Conservation (phyloP, 2,888 invertebrate genomes). For the Allophyes oxyacanthae region DNA sequence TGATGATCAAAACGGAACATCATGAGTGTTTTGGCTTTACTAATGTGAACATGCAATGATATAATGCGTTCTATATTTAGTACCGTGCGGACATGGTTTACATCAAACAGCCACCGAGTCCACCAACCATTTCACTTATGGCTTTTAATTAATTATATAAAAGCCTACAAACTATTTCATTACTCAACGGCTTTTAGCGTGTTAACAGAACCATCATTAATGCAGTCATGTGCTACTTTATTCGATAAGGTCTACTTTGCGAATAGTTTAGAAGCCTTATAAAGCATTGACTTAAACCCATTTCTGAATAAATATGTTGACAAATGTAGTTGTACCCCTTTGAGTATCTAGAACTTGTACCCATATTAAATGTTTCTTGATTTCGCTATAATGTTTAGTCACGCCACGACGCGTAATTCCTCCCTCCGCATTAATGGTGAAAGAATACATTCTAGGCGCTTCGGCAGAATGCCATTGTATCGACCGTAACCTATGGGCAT, state of each 20-base stretch:
- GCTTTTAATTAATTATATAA: conserved; percentile 43
- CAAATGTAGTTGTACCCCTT: neutral
- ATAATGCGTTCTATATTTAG: conserved; percentile 41
- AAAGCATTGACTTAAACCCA: neutral
- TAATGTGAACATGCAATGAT: conserved; percentile 26
- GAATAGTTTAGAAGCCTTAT: conserved; percentile 1
- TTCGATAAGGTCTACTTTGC: conserved; percentile 2
- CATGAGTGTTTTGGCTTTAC: conserved; percentile 26
- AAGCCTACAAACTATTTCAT: conserved; percentile 34
- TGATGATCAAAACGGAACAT: conserved; percentile 26
- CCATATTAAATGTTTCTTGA: neutral
- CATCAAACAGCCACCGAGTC: conserved; percentile 24
- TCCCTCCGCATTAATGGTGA: conserved; percentile 29
- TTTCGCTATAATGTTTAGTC: conserved; percentile 3
- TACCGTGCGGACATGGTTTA: conserved; percentile 40
- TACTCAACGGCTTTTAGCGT: conserved; percentile 33
- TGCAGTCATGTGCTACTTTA: conserved; percentile 6
- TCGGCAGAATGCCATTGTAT: conserved; percentile 59
- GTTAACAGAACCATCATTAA: conserved; percentile 17
- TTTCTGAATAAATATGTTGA: neutral
- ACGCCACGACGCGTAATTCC: conserved; percentile 9
- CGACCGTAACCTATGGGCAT: conserved; percentile 63
- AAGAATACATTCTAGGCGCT: conserved; percentile 30
- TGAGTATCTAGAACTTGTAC: too few species aligned
- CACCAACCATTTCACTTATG: conserved; percentile 32